A percentile compares a stretch with the other conserved stretches of the same genome.
Evolutionary conservation across 2,113 vertebrate species (phyloP).

Genomic region (Dipodomys stephensi): DNA sequence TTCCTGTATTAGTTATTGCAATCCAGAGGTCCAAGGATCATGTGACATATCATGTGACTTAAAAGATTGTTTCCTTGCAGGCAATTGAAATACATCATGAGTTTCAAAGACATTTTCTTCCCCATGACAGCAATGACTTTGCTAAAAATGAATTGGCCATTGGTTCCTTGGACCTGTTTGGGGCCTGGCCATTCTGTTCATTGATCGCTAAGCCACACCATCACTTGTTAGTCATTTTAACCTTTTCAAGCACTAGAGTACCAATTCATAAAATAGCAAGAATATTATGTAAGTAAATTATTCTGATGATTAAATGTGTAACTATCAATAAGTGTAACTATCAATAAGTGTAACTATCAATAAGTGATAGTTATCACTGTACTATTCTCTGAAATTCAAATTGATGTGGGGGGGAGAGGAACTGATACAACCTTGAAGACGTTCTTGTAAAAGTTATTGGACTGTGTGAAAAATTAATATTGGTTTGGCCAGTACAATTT

Average conservation of each 20-base stretch:
- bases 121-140: background rate
- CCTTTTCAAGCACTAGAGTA: background rate
- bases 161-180: background rate
- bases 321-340: background rate
- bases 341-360: background rate
- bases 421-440: too few relatives aligned
- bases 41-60: background rate
- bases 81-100: background rate
- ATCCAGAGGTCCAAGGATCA: background rate
- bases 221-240: conserved; percentile 37
- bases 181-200: background rate
- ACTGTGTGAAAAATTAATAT: too few relatives aligned
- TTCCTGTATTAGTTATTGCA: background rate
- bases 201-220: background rate
- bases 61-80: background rate
- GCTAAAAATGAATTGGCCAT: background rate
- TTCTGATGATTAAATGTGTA: background rate
- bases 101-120: background rate
- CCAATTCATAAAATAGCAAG: background rate
- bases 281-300: conserved; percentile 9
- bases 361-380: background rate
- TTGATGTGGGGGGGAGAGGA: too few relatives aligned
- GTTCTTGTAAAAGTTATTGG: too few relatives aligned
- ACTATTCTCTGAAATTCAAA: conserved; percentile 10
- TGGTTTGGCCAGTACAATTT: too few relatives aligned